A percentile compares a stretch with the other conserved stretches of the same genome.
phyloP scores from a whole-genome alignment of 2,113 vertebrate species.

The Lynx canadensis region DNA sequence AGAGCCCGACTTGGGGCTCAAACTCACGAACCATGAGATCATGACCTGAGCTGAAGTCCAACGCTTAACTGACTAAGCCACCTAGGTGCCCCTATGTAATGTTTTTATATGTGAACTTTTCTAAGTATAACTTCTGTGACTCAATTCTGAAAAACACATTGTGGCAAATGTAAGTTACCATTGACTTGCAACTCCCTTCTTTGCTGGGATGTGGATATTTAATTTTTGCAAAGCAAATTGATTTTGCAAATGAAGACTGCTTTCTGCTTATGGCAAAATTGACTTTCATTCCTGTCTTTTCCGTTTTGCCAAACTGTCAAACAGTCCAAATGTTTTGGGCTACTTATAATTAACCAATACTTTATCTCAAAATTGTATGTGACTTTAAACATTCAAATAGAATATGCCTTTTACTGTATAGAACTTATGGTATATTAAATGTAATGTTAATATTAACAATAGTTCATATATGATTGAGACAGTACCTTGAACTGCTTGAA shows the following conservation, averaged over 20 bases:
- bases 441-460: neutral
- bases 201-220: neutral
- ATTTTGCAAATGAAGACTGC: conserved; percentile 25
- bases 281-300: neutral
- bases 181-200: neutral
- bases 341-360: neutral
- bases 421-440: neutral
- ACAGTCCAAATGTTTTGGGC: neutral
- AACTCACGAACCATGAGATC: no score
- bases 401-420: neutral
- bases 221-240: conserved; percentile 37
- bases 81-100: neutral
- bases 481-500: conserved; percentile 19
- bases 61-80: no score
- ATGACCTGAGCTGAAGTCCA: no score
- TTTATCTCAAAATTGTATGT: neutral
- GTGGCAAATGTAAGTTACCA: neutral
- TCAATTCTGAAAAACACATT: conserved; percentile 21
- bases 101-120: conserved; percentile 29
- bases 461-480: neutral
- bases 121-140: neutral
- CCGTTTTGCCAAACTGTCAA: conserved; percentile 20
- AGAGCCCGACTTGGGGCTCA: no score
- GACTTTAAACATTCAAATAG: conserved; percentile 28
- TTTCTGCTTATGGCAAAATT: conserved; percentile 27